phyloP scores from a whole-genome alignment of 2,113 vertebrate genomes.

The Tenebrosternarchus preto region DNA sequence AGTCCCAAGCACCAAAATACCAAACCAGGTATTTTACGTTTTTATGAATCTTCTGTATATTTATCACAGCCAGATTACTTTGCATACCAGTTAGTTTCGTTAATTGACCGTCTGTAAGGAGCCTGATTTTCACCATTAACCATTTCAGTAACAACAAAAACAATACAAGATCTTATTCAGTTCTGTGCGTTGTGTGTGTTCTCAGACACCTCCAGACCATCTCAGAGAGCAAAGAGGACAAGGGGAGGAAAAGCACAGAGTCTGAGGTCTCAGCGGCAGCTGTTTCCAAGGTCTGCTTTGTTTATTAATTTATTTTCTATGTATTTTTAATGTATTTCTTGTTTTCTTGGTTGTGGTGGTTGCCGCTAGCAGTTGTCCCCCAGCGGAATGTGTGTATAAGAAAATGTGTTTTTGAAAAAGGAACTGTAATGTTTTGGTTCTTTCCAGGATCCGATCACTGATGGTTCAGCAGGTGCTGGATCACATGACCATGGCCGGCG shows the following conservation, averaged over 20 bases:
- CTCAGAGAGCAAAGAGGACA: conserved; percentile 21
- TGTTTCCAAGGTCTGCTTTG: background rate
- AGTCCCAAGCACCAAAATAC: background rate
- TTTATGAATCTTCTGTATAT: background rate
- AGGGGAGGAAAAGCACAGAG: background rate
- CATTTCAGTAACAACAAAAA: too few species aligned
- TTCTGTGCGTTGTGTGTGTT: background rate
- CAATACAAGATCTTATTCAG: background rate
- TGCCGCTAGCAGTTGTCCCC: background rate
- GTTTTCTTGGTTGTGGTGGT: background rate
- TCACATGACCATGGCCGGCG: background rate
- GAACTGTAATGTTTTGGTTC: background rate
- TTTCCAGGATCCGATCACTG: conserved; percentile 12
- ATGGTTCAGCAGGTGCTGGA: background rate
- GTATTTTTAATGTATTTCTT: background rate
- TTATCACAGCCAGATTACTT: background rate
- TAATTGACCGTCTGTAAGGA: too few species aligned
- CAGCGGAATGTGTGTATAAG: background rate
- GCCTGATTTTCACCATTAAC: too few species aligned
- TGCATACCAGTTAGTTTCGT: background rate
- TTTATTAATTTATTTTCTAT: background rate
- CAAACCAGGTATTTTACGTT: conserved; percentile 5
- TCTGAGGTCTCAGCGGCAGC: background rate
- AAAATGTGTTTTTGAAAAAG: too few species aligned
- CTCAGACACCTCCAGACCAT: conserved; percentile 31